Evolutionary conservation across 2,113 vertebrate genomes (phyloP).

Genomic region (Actenoides lindsayi): DNA sequence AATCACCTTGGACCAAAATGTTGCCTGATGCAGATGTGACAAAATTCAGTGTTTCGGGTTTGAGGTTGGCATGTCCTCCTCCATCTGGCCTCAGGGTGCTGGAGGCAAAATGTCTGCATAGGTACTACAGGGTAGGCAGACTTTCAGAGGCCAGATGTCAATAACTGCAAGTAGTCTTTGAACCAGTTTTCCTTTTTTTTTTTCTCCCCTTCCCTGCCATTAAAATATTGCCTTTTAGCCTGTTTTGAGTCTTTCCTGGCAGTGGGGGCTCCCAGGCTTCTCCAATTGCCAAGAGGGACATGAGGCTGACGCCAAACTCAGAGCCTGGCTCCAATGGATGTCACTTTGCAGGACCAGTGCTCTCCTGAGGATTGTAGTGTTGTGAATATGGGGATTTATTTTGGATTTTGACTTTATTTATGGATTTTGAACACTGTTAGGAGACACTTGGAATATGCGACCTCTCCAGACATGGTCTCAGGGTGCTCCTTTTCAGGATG

Average conservation of each 20-base stretch:
- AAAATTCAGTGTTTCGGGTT: background rate
- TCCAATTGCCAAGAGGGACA: fast-evolving
- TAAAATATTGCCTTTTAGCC: background rate
- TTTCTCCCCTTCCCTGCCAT: background rate
- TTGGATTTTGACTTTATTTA: background rate
- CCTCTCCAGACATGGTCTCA: background rate
- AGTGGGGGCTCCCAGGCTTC: background rate
- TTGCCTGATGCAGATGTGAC: background rate
- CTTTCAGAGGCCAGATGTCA: background rate
- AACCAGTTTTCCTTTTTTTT: background rate
- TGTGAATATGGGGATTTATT: background rate
- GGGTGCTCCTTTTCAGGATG: background rate
- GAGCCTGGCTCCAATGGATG: background rate
- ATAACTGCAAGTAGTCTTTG: background rate
- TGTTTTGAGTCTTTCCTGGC: background rate
- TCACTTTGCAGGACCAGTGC: background rate
- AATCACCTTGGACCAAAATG: background rate
- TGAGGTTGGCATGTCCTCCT: background rate
- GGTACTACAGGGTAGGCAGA: background rate
- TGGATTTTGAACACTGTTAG: background rate
- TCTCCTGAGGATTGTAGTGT: background rate
- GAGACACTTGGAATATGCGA: fast-evolving
- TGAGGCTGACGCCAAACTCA: background rate
- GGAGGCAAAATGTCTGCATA: fast-evolving
- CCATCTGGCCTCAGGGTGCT: fast-evolving